Conservation (phyloP, 2,113 vertebrate genomes). For the Catagonus wagneri region DNA sequence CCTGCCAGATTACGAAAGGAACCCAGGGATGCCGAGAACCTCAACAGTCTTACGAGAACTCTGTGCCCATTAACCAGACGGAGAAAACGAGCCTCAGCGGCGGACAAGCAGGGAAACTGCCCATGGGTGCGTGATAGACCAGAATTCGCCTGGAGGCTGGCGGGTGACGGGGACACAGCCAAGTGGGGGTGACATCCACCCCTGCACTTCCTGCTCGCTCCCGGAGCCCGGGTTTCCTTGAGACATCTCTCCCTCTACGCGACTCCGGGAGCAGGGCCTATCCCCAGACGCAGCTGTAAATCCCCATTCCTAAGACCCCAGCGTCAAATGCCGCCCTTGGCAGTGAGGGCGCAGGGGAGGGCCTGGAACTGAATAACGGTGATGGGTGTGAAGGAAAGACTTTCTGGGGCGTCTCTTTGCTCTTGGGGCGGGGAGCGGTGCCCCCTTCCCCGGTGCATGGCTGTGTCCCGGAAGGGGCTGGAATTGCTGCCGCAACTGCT, state of each 20-base stretch:
- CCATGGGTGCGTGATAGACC: too few species aligned
- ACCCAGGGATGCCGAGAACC: background rate
- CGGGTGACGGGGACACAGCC: fast-evolving
- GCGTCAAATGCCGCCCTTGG: too few species aligned
- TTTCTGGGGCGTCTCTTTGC: background rate
- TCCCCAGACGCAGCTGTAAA: background rate
- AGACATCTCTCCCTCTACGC: too few species aligned
- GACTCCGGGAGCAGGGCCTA: background rate
- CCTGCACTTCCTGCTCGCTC: background rate
- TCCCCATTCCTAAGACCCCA: too few species aligned
- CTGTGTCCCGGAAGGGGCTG: too few species aligned
- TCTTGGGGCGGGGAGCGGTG: background rate
- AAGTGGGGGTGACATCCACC: background rate
- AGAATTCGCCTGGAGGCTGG: fast-evolving
- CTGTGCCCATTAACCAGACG: background rate
- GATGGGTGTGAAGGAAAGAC: background rate
- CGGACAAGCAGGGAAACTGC: fast-evolving
- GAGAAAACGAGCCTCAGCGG: background rate
- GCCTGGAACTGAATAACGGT: background rate
- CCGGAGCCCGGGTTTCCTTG: background rate
- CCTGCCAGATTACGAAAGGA: background rate
- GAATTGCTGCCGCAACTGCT: fast-evolving
- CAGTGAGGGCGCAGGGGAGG: background rate
- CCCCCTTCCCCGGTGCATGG: fast-evolving
- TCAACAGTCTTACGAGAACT: fast-evolving